Evolutionary conservation across 2,113 vertebrate species (phyloP).

Genomic region (Bubalus kerabau): DNA sequence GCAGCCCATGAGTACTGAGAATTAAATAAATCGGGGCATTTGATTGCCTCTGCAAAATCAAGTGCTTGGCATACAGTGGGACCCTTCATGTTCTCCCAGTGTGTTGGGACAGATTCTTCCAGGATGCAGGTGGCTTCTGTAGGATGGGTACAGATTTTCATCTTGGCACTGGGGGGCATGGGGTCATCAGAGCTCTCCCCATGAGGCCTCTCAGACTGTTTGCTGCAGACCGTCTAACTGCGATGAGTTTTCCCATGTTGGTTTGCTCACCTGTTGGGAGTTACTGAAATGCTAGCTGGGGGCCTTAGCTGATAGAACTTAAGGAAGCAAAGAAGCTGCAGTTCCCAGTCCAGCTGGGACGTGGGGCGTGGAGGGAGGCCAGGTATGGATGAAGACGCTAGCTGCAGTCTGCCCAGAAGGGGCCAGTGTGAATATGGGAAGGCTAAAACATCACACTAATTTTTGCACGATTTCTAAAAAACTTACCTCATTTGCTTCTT

Average conservation of each 20-base stretch:
- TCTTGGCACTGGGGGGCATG: fast-evolving
- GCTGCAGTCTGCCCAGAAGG: neutral
- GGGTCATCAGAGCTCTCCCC: neutral
- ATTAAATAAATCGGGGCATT: neutral
- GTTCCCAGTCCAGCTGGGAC: neutral
- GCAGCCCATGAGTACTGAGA: neutral
- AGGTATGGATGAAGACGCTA: fast-evolving
- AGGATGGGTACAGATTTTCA: neutral
- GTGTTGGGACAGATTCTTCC: neutral
- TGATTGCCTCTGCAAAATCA: neutral
- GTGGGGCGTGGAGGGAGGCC: fast-evolving
- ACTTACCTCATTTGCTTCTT: neutral
- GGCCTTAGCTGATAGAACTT: neutral
- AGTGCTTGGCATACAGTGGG: fast-evolving
- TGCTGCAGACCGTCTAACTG: neutral
- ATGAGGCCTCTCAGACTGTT: neutral
- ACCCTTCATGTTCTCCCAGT: fast-evolving
- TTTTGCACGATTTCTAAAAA: neutral
- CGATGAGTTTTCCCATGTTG: neutral
- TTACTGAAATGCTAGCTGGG: neutral
- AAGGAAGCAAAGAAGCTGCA: neutral
- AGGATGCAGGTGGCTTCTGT: fast-evolving
- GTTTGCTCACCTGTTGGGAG: neutral
- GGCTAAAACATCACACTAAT: fast-evolving
- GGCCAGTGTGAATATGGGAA: neutral